Base-by-base conservation (phyloP, 1,140 invertebrate species). In the Zaprionus ornatus region DNA sequence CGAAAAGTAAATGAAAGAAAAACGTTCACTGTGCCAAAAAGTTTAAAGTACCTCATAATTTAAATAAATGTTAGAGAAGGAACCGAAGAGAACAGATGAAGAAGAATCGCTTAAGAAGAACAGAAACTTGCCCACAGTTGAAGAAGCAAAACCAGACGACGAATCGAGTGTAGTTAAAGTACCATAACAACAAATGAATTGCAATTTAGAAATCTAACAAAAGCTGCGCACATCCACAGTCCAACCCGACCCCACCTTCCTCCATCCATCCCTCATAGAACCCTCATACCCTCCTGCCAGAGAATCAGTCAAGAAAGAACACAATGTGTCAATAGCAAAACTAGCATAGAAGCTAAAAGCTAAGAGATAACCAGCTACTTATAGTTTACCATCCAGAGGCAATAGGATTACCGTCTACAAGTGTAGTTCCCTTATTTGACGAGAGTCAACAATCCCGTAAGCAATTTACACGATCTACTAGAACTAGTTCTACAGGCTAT, bases 1-100 rank as follows among this genome's bases (percentile, higher is more conserved):
- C 19, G 80, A 78, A 90, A 90, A 79, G 80, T 80, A 62, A 77
- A 82, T n/a, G n/a, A 75, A 59, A 73, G 60, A 69, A 90, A 79
- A 91, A 92, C 91, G 91, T 92, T 92, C 91, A 92, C 91, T 92
- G 91, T 92, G 91, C 91, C 91, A 92, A 92, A 92, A 92, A 91
- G 84, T 91, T 91, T 91, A 79, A 91, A 91, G 91, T 92, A 92
- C 91, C 91, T 92, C 91, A 92, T 92, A 92, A 92, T 88, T 91
- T 91, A 81, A 90, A 77, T 79, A 92, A 88, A 91, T 83, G 77
- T 80, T 87, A 88, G 80, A 64, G 57, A 72, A 70, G 57, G 78
- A 68, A 70, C 70, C 19, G 54, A 74, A 70, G 70, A 29, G 57
- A 62, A 62, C 19, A 42, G 17, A 63, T 57, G 25, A 54, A 7